These are phyloP conservation scores for Sycophila texana DNA, from an alignment of 2,888 invertebrate genomes.

Conservation along the genomic window DNA sequence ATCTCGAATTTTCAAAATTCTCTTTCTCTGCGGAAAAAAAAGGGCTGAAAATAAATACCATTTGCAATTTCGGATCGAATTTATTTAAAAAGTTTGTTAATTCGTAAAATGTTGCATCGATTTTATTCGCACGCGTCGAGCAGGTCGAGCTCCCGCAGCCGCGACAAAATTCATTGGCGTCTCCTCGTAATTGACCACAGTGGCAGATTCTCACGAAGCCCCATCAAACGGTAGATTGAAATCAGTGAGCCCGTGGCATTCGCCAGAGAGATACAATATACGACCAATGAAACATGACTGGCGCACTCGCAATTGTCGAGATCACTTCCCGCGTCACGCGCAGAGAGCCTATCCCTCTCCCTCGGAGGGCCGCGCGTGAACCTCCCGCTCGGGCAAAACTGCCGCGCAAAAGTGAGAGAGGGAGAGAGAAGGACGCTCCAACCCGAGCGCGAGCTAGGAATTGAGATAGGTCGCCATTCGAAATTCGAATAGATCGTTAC, in stretches of 20 bases:
- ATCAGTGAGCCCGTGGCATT: constrained; percentile 4
- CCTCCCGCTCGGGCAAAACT: not conserved
- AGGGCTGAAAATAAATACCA: too few relatives aligned
- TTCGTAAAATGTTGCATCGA: too few relatives aligned
- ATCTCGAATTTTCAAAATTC: too few relatives aligned
- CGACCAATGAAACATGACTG: constrained; percentile 38
- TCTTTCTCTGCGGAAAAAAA: too few relatives aligned
- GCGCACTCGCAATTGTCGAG: constrained; percentile 33
- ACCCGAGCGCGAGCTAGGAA: not conserved
- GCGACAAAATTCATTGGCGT: too few relatives aligned
- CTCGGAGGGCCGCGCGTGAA: not conserved
- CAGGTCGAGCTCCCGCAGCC: too few relatives aligned
- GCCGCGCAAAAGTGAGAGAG: not conserved
- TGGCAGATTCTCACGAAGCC: too few relatives aligned
- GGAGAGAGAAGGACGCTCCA: not conserved
- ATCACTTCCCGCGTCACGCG: constrained; percentile 24
- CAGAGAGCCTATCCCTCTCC: not conserved
- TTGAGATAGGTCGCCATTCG: not conserved
- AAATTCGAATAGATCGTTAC: not conserved
- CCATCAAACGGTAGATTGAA: not conserved
- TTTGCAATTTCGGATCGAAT: not conserved
- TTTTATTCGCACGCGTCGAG: too few relatives aligned
- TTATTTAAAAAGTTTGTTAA: too few relatives aligned
- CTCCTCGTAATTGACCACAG: too few relatives aligned
- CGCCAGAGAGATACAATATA: constrained; percentile 25